Base-by-base conservation (phyloP, 1,140 invertebrate genomes). In the Latrodectus geometricus region DNA sequence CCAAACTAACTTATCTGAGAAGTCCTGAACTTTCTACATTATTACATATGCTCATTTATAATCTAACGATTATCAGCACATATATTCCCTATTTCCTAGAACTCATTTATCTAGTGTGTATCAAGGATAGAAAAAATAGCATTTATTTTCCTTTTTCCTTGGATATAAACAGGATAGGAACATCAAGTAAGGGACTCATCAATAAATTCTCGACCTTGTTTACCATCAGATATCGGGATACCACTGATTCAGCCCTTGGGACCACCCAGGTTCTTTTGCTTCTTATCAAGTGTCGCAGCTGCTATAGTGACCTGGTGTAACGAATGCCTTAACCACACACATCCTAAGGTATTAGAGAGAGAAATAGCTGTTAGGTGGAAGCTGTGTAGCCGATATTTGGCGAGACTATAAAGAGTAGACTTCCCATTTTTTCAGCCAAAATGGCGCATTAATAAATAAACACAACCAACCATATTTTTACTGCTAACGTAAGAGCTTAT, bases 201-300 rank as follows among this genome's bases (percentile, higher is more conserved):
- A 84, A 84, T 84, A 75, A 84, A 84, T 84, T 76, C 82, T 68
- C 54, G 20, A 73, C 20, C 82, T 84, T 84, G 82, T 84, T 84
- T 84, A 73, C 82, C 68, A 84, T 84, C 82, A 76, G 82, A 84
- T 84, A 84, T 84, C 73, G 82, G 82, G 82, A 76, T 84, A 84
- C 82, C 82, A 84, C 82, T 84, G 82, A 84, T 84, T 84, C 82
- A 75, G 9, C 82, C 73, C 82, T 15, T 52, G 82, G 74, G 82
- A 76, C 61, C 50, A 23, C 35, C 61, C 61, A 21, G 15, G 72
- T 23, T 17, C 48, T 52, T 61, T 76, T 21, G 61, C 48, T 52
- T 76, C 82, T 84, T 84, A 76, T 84, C 82, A 56, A 76, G 54
- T 84, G 82, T 76, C 74, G 61, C 73, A 84, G 72, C 56, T 76